phyloP scores from a whole-genome alignment of 2,797 vertebrate species.

The Microctenopoma steveboyesi region DNA sequence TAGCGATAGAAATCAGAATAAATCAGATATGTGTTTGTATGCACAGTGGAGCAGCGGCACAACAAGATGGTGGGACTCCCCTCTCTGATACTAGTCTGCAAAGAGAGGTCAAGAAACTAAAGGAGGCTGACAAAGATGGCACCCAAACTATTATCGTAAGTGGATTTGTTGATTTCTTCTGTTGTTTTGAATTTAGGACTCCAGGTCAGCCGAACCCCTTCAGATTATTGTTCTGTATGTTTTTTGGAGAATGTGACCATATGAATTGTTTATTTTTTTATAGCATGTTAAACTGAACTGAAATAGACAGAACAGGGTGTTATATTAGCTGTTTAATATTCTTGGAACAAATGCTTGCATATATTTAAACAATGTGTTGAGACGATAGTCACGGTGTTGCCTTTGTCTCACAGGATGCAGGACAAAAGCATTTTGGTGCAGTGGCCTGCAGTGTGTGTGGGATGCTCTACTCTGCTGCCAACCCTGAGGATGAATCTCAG shows the following conservation, averaged over 20 bases:
- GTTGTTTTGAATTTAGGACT: neutral
- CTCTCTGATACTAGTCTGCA: constrained; percentile 86
- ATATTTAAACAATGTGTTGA: neutral
- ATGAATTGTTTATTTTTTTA: neutral
- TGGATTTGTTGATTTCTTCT: neutral
- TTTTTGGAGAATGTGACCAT: neutral
- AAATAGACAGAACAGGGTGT: neutral
- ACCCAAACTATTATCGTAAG: constrained; percentile 91
- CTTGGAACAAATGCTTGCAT: neutral
- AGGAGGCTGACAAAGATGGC: constrained; percentile 87
- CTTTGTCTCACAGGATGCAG: constrained; percentile 86
- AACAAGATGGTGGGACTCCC: constrained; percentile 72
- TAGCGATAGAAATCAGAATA: constrained; percentile 5
- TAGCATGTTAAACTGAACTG: neutral
- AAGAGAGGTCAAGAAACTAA: constrained; percentile 88
- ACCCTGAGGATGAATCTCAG: constrained; percentile 96
- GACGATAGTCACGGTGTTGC: neutral
- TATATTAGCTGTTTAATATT: neutral
- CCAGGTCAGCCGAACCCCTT: neutral
- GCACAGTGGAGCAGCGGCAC: constrained; percentile 63
- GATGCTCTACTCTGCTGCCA: constrained; percentile 97
- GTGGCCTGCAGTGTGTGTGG: constrained; percentile 95
- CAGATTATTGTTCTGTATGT: neutral
- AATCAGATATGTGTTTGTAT: constrained; percentile 48
- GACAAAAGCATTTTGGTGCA: constrained; percentile 95